Conservation (phyloP, 2,113 vertebrate species). For the Nyctereutes procyonoides region DNA sequence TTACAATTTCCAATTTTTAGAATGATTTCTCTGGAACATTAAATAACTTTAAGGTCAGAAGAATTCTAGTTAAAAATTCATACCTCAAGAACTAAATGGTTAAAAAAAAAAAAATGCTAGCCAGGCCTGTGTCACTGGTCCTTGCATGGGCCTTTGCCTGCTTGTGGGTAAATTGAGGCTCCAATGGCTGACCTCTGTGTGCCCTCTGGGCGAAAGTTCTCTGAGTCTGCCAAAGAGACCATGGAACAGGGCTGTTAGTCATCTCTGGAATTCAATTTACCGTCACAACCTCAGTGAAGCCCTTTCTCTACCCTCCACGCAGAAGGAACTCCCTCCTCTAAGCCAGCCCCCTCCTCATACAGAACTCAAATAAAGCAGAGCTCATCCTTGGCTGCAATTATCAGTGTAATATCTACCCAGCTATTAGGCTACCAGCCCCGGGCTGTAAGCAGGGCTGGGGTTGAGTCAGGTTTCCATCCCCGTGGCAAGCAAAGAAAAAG, state of each 20-base stretch:
- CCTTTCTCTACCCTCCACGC: not conserved
- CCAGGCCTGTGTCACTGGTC: rapidly evolving
- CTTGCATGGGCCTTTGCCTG: not conserved
- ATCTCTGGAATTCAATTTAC: not conserved
- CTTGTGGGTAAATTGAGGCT: not conserved
- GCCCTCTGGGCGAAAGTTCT: not conserved
- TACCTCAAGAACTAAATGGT: not conserved
- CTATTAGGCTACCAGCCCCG: not conserved
- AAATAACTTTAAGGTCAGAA: not conserved
- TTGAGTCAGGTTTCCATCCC: not conserved
- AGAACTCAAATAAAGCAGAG: slow-evolving; percentile 32
- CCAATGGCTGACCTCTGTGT: not conserved
- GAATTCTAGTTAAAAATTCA: not conserved
- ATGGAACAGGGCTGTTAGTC: not conserved
- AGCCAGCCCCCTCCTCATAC: not conserved
- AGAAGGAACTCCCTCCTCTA: not conserved
- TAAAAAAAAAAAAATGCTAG: not conserved
- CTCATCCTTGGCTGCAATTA: not conserved
- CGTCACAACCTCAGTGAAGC: not conserved
- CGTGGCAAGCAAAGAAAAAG: not conserved
- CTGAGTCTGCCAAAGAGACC: not conserved
- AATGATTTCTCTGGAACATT: not conserved
- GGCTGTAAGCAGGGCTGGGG: not conserved
- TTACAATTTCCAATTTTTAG: not conserved
- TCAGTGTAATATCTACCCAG: not conserved